phyloP scores from a whole-genome alignment of 2,797 vertebrate genomes.

The Syncerus caffer region DNA sequence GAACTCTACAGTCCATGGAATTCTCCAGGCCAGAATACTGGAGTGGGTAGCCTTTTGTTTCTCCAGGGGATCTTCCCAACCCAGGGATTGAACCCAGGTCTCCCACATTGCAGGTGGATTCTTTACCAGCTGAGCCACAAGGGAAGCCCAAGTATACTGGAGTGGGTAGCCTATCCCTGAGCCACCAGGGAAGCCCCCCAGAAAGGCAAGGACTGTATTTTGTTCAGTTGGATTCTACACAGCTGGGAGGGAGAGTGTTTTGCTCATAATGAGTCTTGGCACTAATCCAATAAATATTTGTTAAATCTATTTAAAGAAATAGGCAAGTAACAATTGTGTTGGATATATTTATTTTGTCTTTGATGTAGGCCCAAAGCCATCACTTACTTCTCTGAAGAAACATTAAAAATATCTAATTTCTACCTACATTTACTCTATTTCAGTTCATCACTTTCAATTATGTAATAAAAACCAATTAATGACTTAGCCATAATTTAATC shows the following conservation, averaged over 20 bases:
- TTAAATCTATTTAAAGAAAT: constrained; percentile 29
- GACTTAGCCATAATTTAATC: neutral
- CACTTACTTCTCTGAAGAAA: neutral
- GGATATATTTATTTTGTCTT: neutral
- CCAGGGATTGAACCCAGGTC: neutral
- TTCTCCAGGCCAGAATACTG: neutral
- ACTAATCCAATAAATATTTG: constrained; percentile 6
- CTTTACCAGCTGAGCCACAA: neutral
- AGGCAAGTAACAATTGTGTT: neutral
- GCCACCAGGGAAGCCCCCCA: neutral
- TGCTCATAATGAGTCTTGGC: neutral
- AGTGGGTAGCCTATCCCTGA: neutral
- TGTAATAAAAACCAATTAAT: neutral
- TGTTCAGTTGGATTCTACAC: neutral
- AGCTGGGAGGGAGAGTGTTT: neutral
- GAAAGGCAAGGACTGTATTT: neutral
- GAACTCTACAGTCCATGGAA: no score
- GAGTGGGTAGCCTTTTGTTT: neutral
- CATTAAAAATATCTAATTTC: constrained; percentile 25
- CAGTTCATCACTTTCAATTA: neutral
- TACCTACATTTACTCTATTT: neutral
- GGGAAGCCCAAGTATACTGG: neutral
- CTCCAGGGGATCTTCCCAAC: neutral
- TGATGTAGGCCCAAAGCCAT: neutral
- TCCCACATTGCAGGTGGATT: neutral